These are phyloP conservation scores for Turritopsis rubra DNA, from an alignment of 30 jellyfish, hydroid and myxozoan genomes.

Conservation along the genomic window DNA sequence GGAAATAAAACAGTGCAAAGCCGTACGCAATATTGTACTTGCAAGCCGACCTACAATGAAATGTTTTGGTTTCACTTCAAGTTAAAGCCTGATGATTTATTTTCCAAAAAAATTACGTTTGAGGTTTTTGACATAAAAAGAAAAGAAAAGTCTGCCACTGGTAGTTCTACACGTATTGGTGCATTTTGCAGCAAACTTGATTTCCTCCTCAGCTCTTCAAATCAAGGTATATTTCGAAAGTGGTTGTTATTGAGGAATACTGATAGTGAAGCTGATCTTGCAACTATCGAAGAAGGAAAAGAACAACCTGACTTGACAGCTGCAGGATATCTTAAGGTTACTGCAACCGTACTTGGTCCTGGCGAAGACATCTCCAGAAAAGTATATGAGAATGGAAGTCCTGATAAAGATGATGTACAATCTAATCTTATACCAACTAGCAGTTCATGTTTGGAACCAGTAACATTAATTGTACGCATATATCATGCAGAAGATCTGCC, in stretches of 20 bases:
- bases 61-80: constrained; percentile 79
- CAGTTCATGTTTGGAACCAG: constrained; percentile 81
- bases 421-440: constrained; percentile 80
- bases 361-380: constrained; percentile 81
- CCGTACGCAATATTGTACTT: constrained; percentile 67
- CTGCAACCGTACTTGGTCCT: constrained; percentile 88
- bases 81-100: constrained; percentile 75
- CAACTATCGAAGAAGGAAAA: neutral
- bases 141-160: constrained; percentile 49
- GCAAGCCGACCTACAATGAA: constrained; percentile 78
- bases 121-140: constrained; percentile 72
- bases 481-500: constrained; percentile 90
- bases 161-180: constrained; percentile 27
- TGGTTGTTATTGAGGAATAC: constrained; percentile 84
- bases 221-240: constrained; percentile 77
- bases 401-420: constrained; percentile 77
- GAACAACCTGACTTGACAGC: constrained; percentile 25
- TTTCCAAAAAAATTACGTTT: constrained; percentile 56
- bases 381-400: constrained; percentile 2
- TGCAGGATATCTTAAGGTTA: constrained; percentile 73
- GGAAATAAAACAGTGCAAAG: constrained; percentile 77
- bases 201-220: constrained; percentile 54
- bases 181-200: constrained; percentile 82
- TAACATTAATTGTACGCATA: constrained; percentile 68
- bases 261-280: constrained; percentile 14